Evolutionary conservation across 1,140 invertebrate species (phyloP).

Genomic region (Drosophila asahinai): DNA sequence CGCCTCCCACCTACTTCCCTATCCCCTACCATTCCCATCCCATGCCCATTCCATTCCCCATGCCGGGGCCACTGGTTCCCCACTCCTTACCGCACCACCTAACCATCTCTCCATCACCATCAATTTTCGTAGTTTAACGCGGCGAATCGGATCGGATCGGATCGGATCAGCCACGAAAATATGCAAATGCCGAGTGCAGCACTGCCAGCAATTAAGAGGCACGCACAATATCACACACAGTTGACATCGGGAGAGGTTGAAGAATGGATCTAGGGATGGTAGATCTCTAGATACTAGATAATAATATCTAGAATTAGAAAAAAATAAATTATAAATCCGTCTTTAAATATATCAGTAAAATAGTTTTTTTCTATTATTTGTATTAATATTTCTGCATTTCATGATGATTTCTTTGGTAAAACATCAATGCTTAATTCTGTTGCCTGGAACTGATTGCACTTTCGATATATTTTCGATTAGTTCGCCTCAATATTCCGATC

Average conservation of each 20-base stretch:
- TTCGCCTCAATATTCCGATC: conserved; percentile 8
- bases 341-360: background rate
- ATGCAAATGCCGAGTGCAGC: conserved; percentile 48
- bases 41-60: background rate
- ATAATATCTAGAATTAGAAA: background rate
- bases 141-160: conserved; percentile 14
- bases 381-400: background rate
- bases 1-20: conserved; percentile 3
- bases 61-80: conserved; percentile 7
- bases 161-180: conserved; percentile 35
- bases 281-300: background rate
- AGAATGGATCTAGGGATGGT: conserved; percentile 2
- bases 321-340: background rate
- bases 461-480: background rate
- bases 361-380: background rate
- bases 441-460: background rate
- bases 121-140: conserved; percentile 19
- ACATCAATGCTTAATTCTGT: background rate
- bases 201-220: conserved; percentile 32
- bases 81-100: conserved; percentile 8
- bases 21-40: conserved; percentile 16
- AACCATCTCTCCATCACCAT: conserved; percentile 8
- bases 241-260: conserved; percentile 4
- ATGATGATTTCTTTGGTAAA: background rate
- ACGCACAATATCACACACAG: conserved; percentile 38